A percentile compares a stretch with the other conserved stretches of the same genome.
Conservation (phyloP, 1,140 invertebrate species). For the Whitmania pigra region DNA sequence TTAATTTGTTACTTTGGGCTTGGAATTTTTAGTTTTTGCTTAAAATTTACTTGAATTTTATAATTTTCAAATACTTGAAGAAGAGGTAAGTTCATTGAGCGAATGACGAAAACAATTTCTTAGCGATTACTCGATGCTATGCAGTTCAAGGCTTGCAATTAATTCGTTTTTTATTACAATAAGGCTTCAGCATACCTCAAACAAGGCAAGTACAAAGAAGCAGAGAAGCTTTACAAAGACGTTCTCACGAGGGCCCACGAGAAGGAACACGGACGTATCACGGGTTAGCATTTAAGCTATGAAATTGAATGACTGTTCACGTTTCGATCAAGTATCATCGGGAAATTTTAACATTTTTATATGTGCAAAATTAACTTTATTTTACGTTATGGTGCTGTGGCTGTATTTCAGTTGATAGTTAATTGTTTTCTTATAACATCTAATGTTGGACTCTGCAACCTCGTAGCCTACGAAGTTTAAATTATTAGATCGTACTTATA, state of each 20-base stretch:
- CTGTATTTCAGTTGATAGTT: no score
- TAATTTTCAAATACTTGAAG: background rate
- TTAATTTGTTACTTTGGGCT: constrained; percentile 1
- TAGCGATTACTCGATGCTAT: background rate
- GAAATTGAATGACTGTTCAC: constrained; percentile 77
- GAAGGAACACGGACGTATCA: constrained; percentile 87
- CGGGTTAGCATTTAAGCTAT: constrained; percentile 59
- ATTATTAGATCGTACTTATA: background rate
- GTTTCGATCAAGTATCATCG: constrained; percentile 96
- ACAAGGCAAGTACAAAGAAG: constrained; percentile 97
- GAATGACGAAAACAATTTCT: background rate
- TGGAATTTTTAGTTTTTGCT: background rate
- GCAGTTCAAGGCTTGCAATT: background rate
- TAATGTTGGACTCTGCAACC: no score
- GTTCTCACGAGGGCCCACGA: constrained; percentile 90
- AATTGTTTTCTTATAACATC: no score
- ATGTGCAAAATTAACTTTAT: constrained; percentile 1
- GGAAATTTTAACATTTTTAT: constrained; percentile 57
- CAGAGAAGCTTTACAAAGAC: constrained; percentile 95
- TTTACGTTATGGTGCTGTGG: background rate
- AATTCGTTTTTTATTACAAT: background rate
- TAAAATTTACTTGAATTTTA: background rate
- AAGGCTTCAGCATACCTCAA: constrained; percentile 89
- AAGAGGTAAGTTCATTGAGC: background rate
- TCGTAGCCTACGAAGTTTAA: background rate